Evolutionary conservation across 2,113 vertebrate genomes (phyloP).

Genomic region (Xenus cinereus): DNA sequence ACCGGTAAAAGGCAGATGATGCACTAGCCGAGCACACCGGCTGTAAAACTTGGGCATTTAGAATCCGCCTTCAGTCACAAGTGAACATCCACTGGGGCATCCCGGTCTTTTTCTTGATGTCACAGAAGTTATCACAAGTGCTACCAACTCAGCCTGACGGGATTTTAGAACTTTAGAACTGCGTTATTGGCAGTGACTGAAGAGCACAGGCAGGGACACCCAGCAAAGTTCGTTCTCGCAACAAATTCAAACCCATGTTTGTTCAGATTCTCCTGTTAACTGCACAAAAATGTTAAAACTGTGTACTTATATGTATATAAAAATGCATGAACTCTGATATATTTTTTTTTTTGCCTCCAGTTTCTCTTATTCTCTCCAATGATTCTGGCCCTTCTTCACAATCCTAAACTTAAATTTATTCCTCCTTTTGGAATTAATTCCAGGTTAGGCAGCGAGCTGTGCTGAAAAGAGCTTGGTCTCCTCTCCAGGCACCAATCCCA

Average conservation of each 20-base stretch:
- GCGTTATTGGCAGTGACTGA: background rate
- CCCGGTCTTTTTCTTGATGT: background rate
- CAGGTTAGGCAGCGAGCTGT: background rate
- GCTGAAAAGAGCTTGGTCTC: background rate
- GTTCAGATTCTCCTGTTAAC: background rate
- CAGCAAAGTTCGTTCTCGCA: background rate
- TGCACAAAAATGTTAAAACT: background rate
- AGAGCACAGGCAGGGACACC: background rate
- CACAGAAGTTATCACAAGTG: background rate
- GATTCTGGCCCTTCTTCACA: background rate
- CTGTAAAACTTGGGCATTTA: background rate
- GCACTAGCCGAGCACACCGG: background rate
- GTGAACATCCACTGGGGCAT: background rate
- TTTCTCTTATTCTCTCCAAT: background rate
- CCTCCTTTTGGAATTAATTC: background rate
- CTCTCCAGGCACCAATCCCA: background rate
- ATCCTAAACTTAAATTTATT: background rate
- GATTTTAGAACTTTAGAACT: background rate
- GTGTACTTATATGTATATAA: accelerated
- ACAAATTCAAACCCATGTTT: background rate
- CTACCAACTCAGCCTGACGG: background rate
- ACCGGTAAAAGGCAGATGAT: background rate
- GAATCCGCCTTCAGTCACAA: background rate
- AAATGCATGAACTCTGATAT: background rate
- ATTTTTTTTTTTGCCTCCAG: too few relatives aligned